Conservation (phyloP, 2,113 vertebrate genomes). For the Tylochromis polylepis region DNA sequence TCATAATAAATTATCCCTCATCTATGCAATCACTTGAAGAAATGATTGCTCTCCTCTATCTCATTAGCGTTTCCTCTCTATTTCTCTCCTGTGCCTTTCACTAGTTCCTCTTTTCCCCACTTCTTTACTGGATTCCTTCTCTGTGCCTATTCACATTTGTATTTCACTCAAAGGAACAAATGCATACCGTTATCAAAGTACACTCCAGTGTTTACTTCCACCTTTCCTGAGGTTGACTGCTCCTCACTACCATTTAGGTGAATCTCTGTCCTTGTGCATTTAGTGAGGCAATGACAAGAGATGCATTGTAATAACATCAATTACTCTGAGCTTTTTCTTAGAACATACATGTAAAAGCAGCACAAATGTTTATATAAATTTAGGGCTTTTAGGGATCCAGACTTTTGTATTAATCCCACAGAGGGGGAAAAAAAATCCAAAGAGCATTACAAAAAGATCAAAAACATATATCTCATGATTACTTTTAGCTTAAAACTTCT, state of each 20-base stretch:
- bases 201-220: conserved; percentile 34
- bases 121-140: conserved; percentile 3
- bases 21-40: conserved; percentile 64
- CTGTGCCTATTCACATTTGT: conserved; percentile 16
- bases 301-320: conserved; percentile 53
- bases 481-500: not conserved
- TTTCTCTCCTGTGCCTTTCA: not conserved
- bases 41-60: conserved; percentile 56
- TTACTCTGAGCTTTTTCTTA: conserved; percentile 28
- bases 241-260: conserved; percentile 28
- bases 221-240: not conserved
- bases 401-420: not conserved
- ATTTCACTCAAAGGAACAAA: conserved; percentile 43
- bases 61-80: conserved; percentile 43
- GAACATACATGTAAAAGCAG: conserved; percentile 5
- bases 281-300: conserved; percentile 39
- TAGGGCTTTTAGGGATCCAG: conserved; percentile 4
- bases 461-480: not conserved
- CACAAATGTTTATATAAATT: conserved; percentile 32
- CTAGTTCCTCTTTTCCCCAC: not conserved
- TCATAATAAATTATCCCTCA: conserved; percentile 62
- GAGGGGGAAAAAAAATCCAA: not conserved
- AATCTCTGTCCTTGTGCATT: conserved; percentile 32
- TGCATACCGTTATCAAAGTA: conserved; percentile 48
- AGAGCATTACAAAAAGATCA: not conserved